Evolutionary conservation across 2,797 vertebrate species (phyloP).

Genomic region (Hippopotamyrus pictus): DNA sequence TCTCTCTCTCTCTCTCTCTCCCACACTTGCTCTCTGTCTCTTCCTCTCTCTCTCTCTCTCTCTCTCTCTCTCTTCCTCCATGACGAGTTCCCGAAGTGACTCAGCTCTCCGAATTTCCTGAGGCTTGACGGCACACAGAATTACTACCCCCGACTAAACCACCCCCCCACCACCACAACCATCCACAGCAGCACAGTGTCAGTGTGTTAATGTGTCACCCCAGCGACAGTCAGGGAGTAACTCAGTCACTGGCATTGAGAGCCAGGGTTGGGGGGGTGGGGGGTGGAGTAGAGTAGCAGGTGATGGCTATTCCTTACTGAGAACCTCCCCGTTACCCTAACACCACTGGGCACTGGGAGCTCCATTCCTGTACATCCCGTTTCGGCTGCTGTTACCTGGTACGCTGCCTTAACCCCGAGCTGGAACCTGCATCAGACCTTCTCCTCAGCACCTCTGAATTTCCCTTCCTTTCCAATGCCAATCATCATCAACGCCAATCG

Average conservation of each 20-base stretch:
- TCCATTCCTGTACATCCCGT: background rate
- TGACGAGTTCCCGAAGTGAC: conserved; percentile 31
- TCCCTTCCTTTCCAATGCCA: background rate
- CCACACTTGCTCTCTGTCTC: conserved; percentile 21
- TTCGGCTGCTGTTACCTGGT: background rate
- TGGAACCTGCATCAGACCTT: background rate
- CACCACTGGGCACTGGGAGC: background rate
- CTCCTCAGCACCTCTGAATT: background rate
- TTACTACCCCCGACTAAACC: background rate
- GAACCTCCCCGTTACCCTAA: background rate
- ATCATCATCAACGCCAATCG: background rate
- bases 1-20: conserved; percentile 4
- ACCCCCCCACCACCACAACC: background rate
- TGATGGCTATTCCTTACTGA: background rate
- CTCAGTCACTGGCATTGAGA: background rate
- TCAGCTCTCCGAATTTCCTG: conserved; percentile 16
- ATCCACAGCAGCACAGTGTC: background rate
- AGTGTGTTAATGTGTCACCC: background rate
- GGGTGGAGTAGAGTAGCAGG: background rate
- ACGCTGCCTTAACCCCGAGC: background rate
- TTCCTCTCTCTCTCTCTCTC: background rate
- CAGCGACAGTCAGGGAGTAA: background rate
- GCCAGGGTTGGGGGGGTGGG: background rate
- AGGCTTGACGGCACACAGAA: background rate
- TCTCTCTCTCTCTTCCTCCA: conserved; percentile 28